Evolutionary conservation across 1,140 invertebrate genomes (phyloP).

Genomic region (Acromyrmex heyeri): DNA sequence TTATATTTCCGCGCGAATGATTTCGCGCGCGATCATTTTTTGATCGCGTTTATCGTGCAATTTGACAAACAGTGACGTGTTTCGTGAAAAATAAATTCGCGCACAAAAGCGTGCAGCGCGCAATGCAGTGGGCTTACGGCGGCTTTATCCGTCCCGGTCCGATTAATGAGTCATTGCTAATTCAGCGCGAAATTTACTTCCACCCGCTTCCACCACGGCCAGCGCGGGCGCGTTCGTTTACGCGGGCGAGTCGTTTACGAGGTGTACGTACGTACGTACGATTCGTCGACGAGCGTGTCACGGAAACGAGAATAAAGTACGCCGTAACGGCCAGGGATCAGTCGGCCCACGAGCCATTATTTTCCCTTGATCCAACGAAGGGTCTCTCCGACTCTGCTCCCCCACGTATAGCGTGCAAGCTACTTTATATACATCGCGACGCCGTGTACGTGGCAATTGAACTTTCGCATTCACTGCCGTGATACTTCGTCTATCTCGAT

Average conservation of each 20-base stretch:
- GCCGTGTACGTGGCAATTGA: slow-evolving; percentile 61
- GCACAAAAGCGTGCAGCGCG: background rate
- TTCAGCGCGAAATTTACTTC: slow-evolving; percentile 56
- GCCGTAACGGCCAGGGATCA: slow-evolving; percentile 54
- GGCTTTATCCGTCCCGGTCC: slow-evolving; percentile 22
- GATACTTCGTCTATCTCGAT: slow-evolving; percentile 61
- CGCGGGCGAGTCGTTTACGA: slow-evolving; percentile 32
- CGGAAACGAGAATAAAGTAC: slow-evolving; percentile 64
- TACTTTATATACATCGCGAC: slow-evolving; percentile 64
- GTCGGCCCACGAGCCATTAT: slow-evolving; percentile 63
- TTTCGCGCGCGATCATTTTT: slow-evolving; percentile 25
- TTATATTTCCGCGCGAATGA: slow-evolving; percentile 27
- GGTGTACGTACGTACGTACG: slow-evolving; percentile 19
- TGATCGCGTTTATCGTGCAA: slow-evolving; percentile 32
- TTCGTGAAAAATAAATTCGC: slow-evolving; percentile 45
- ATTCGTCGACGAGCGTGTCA: slow-evolving; percentile 55
- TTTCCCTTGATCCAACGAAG: slow-evolving; percentile 65
- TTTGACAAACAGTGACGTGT: slow-evolving; percentile 36
- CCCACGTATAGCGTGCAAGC: slow-evolving; percentile 18
- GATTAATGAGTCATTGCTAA: slow-evolving; percentile 63
- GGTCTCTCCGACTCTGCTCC: slow-evolving; percentile 25
- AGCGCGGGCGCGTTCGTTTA: background rate
- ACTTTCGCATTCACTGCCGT: slow-evolving; percentile 57
- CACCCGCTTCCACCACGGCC: background rate
- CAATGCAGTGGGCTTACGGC: background rate